A percentile compares a stretch with the other conserved stretches of the same genome.
Evolutionary conservation across 37 sponge, comb jelly and placozoan genomes (phyloP).

Genomic region (Bolinopsis microptera): DNA sequence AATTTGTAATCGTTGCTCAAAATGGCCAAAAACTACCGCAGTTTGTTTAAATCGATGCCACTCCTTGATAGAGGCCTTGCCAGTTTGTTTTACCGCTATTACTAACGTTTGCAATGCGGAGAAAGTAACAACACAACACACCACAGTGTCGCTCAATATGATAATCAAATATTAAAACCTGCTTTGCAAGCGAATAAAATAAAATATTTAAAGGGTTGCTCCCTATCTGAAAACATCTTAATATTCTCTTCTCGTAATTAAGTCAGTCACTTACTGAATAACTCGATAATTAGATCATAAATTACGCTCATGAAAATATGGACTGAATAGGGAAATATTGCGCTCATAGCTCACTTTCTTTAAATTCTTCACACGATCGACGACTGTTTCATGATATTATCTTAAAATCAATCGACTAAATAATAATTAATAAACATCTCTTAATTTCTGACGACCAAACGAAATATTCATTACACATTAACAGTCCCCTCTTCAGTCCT

Average conservation of each 20-base stretch:
- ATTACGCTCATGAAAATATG: too few relatives aligned
- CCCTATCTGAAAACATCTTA: not conserved
- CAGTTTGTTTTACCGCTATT: too few relatives aligned
- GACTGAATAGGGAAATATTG: too few relatives aligned
- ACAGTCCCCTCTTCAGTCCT: not conserved
- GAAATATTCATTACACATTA: not conserved
- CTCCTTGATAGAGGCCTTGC: too few relatives aligned
- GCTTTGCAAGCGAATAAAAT: not conserved
- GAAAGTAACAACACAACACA: too few relatives aligned
- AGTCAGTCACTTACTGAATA: too few relatives aligned
- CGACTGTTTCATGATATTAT: too few relatives aligned
- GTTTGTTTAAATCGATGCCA: too few relatives aligned
- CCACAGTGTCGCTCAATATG: not conserved
- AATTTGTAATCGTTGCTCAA: not conserved
- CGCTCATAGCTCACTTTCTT: too few relatives aligned
- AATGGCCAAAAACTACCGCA: not conserved
- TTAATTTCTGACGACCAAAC: not conserved
- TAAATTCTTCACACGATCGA: too few relatives aligned
- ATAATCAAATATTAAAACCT: not conserved
- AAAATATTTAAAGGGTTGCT: not conserved
- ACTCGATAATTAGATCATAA: too few relatives aligned
- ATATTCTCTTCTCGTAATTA: not conserved
- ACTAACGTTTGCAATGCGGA: too few relatives aligned
- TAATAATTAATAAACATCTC: not conserved
- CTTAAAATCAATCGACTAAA: not conserved